Evolutionary conservation across 2,888 invertebrate species (phyloP).

Genomic region (Mellilla xanthometata): DNA sequence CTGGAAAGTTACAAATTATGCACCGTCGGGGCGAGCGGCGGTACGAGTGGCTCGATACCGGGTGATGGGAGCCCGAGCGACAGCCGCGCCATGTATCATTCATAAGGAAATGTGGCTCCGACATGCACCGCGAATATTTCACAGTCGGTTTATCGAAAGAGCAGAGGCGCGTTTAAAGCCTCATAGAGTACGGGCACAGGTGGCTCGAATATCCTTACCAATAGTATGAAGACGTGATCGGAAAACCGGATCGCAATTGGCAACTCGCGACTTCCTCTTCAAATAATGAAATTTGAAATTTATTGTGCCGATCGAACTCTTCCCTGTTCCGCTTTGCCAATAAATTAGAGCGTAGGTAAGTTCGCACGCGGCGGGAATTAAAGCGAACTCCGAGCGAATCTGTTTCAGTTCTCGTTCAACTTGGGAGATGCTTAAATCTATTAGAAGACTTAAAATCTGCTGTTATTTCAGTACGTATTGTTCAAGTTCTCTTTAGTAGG

Average conservation of each 20-base stretch:
- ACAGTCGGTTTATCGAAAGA: conserved; percentile 78
- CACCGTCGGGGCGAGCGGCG: conserved; percentile 44
- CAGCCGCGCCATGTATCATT: conserved; percentile 73
- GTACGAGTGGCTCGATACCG: conserved; percentile 42
- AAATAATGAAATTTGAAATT: conserved; percentile 81
- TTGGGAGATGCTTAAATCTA: conserved; percentile 43
- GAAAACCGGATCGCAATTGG: conserved; percentile 73
- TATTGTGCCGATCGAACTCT: conserved; percentile 69
- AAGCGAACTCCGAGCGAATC: conserved; percentile 43
- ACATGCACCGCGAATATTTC: conserved; percentile 73
- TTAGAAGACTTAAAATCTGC: conserved; percentile 32
- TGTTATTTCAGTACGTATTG: conserved; percentile 21
- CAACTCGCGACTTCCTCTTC: conserved; percentile 76
- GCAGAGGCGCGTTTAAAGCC: conserved; percentile 75
- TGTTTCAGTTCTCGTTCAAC: conserved; percentile 42
- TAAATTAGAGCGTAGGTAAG: conserved; percentile 62
- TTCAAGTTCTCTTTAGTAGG: conserved; percentile 12
- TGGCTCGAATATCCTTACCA: conserved; percentile 78
- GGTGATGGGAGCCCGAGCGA: conserved; percentile 38
- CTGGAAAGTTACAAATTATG: conserved; percentile 51
- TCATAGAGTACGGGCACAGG: conserved; percentile 78
- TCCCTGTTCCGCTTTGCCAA: conserved; percentile 60
- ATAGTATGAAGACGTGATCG: conserved; percentile 78
- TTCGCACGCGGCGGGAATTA: conserved; percentile 51
- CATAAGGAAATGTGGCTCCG: conserved; percentile 70